A percentile compares a stretch with the other conserved stretches of the same genome.
phyloP scores from a whole-genome alignment of 2,113 vertebrate species.

The Tetrax tetrax region DNA sequence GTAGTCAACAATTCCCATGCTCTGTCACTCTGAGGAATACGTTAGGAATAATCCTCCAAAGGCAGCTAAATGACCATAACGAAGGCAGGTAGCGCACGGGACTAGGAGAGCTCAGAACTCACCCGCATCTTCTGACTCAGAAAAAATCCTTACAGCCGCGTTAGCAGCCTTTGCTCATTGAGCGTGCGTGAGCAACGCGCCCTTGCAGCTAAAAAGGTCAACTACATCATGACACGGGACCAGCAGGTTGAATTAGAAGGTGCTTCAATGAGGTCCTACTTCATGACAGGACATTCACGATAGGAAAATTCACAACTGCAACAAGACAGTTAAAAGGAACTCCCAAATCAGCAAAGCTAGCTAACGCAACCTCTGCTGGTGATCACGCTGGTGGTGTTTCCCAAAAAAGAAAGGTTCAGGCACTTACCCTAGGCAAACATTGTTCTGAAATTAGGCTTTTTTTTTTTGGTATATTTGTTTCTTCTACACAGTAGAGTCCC shows the following conservation, averaged over 20 bases:
- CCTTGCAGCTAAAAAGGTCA: background rate
- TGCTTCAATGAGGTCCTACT: background rate
- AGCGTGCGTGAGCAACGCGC: accelerated
- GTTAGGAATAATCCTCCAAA: background rate
- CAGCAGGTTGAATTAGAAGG: background rate
- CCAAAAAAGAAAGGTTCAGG: background rate
- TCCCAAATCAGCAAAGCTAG: background rate
- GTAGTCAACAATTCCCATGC: background rate
- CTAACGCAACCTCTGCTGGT: background rate
- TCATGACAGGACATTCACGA: background rate
- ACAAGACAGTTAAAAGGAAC: background rate
- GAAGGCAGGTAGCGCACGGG: background rate
- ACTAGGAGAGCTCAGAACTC: background rate
- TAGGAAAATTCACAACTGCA: background rate
- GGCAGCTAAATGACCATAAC: accelerated
- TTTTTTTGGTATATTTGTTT: background rate
- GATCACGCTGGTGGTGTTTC: background rate
- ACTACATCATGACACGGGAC: accelerated
- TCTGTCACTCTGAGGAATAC: background rate
- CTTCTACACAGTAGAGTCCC: background rate
- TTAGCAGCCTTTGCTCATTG: background rate
- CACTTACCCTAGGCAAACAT: background rate
- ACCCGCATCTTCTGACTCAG: background rate
- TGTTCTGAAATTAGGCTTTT: background rate
- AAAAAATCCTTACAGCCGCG: accelerated